These are phyloP conservation scores for Operophtera brumata DNA, from an alignment of 2,888 invertebrate species.

Conservation along the genomic window DNA sequence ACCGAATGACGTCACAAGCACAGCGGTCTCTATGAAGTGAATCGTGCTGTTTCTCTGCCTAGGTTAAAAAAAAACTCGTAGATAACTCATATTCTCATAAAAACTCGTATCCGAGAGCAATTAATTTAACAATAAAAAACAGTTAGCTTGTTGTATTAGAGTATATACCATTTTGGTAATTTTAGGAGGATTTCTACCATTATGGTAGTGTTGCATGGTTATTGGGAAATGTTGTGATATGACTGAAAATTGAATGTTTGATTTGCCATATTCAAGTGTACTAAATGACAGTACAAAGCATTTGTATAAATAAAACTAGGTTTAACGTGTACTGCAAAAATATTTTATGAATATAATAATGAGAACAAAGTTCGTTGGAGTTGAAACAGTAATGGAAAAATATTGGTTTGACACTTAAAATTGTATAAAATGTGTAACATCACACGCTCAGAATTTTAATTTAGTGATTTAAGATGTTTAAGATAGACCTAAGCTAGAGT, in stretches of 20 bases:
- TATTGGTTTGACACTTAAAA: constrained; percentile 1
- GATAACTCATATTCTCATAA: no score
- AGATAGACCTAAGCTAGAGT: constrained; percentile 6
- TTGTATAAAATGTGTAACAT: constrained; percentile 5
- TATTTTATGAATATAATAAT: background rate
- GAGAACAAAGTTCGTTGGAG: constrained; percentile 18
- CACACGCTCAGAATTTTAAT: constrained; percentile 19
- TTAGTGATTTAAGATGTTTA: constrained; percentile 6
- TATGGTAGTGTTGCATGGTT: constrained; percentile 38
- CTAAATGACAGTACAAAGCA: constrained; percentile 65
- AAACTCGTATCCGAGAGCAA: no score
- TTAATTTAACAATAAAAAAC: no score
- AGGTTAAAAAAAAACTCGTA: no score
- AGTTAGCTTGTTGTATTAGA: background rate
- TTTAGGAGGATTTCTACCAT: constrained; percentile 32
- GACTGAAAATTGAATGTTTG: constrained; percentile 28
- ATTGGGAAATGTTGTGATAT: constrained; percentile 39
- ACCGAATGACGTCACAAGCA: no score
- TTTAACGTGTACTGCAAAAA: constrained; percentile 14
- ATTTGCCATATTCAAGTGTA: constrained; percentile 53
- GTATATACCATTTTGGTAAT: background rate
- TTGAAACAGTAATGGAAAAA: background rate
- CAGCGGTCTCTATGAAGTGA: no score
- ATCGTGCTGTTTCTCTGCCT: no score
- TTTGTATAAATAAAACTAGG: constrained; percentile 33